Base-by-base conservation (phyloP, 2,888 invertebrate species). In the Bellardia bayeri region DNA sequence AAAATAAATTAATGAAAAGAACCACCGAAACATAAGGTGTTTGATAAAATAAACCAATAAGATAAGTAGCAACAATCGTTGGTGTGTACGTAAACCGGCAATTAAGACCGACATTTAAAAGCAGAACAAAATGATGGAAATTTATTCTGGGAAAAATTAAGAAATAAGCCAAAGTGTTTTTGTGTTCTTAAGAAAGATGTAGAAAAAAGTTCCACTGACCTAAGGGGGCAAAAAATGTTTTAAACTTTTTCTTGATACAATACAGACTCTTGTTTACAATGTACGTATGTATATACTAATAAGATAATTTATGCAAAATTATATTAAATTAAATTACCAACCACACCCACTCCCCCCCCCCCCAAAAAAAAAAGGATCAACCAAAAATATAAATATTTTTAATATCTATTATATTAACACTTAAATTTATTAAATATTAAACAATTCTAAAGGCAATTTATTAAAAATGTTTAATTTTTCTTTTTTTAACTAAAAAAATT, bases 241-340 rank as follows among this genome's bases (percentile, higher is more conserved):
- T 33, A 11, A 74, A 74, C 63, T 68, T 68, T 45, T 40, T 13
- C 8, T 14, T 81, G 13, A 7, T 69, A 33, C 37, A 74, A 61
- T 33, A 14, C 1, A 37, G 23, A 23, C 23, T 64, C 45, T 16
- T 54, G 56, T 30, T 61, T 61, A n/a, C 45, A 13, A 45, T 45
- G 45, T 45, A 45, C 11, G 45, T 11, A 33, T 51, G 49, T 6
- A 42, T 14, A 54, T 63, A 58, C 33, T 69, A 75, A 68, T 75
- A 58, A 56, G 61, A 74, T 68, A 82, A 82, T 82, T 74, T 74
- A 82, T 66, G 81, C 74, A 66, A 66, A 82, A 82, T 82, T 37
- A 66, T 56, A 42, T 58, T 33, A 45, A 82, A 74, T 81, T 74
- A 66, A 66, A 66, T 33, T 61, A 33, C 1, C 61, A 30, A 11